Evolutionary conservation across 2,888 invertebrate species (phyloP), one percentile per base, ranked within the genome.

Genomic region (Andrena flavipes): DNA sequence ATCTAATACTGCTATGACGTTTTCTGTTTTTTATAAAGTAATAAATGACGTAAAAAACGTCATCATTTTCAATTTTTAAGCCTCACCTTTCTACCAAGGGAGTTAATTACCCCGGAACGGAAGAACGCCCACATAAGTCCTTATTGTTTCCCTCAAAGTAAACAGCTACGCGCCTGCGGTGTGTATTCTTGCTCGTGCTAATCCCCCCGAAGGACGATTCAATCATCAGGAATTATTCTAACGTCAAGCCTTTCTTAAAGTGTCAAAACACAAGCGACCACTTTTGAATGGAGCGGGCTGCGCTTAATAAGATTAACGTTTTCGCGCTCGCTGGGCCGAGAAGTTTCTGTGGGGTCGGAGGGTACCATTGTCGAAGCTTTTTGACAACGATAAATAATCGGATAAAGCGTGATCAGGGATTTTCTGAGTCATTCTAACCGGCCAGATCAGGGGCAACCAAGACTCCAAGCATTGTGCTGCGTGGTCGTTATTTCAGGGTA

Each of bases 341-440:
- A 71, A 48, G 68, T 82, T 76, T 64, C 60, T 67, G 74, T 80
- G 82, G 84, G 76, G 75, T 26, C 51, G 72, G 56, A 29, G 51
- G 72, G 29, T n/a, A 71, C 60, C 65, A 65, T 63, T 59, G 76
- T 54, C 74, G 70, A 72, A 85, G 86, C 88, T 91, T 92, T 92
- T 91, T 90, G 91, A 90, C 91, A 90, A 91, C 91, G 88, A 91
- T 91, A 91, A 92, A 92, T 92, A 92, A 92, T 92, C 91, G 91
- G 91, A 92, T 92, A 87, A 91, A 90, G 83, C 86, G 60, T 70
- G 81, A 84, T 81, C 85, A 85, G 88, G 85, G 85, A 91, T 87
- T 90, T 88, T 84, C 89, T 90, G 91, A 92, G 89, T 92, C 91
- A 90, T 87, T 89, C 89, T 76, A 64, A 76, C 76, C 80, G 60